Conservation (phyloP, 2,797 vertebrate species). For the Rhyacichthys aspro region DNA sequence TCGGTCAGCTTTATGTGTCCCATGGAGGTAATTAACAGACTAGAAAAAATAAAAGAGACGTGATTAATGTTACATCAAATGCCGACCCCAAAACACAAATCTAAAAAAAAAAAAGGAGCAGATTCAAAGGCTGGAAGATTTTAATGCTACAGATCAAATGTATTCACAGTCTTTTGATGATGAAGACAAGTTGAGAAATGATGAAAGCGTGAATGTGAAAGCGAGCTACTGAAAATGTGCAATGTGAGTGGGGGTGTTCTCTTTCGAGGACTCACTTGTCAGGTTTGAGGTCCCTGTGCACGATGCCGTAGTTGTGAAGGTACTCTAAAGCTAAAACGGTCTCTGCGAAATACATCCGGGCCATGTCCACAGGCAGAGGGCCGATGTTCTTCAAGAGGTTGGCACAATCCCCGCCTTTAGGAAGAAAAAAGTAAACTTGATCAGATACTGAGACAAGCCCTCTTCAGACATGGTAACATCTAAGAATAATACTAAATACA, state of each 20-base stretch:
- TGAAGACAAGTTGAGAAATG: constrained; percentile 13
- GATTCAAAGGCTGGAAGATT: constrained; percentile 31
- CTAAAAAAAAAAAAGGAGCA: neutral
- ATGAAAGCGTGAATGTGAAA: constrained; percentile 29
- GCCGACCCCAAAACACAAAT: no score
- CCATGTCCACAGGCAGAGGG: constrained; percentile 95
- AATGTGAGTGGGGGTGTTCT: constrained; percentile 6
- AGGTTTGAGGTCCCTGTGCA: constrained; percentile 96
- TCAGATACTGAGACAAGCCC: neutral
- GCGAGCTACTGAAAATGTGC: neutral
- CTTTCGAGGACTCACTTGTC: constrained; percentile 93
- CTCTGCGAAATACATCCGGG: constrained; percentile 95
- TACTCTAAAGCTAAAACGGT: constrained; percentile 95
- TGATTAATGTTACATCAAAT: neutral
- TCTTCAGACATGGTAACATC: no score
- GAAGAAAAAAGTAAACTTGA: neutral
- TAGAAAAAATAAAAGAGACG: constrained; percentile 44
- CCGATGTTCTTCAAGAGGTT: constrained; percentile 97
- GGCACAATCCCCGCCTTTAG: constrained; percentile 92
- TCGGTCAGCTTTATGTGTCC: constrained; percentile 98
- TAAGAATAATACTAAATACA: no score
- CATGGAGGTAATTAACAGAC: constrained; percentile 94
- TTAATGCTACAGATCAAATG: constrained; percentile 27
- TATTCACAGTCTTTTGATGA: constrained; percentile 16
- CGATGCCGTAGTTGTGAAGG: constrained; percentile 96